Percentiles rank a stretch among this genome's conserved stretches.
Conservation (phyloP, 2,888 invertebrate genomes). For the Brachyptera putata region DNA sequence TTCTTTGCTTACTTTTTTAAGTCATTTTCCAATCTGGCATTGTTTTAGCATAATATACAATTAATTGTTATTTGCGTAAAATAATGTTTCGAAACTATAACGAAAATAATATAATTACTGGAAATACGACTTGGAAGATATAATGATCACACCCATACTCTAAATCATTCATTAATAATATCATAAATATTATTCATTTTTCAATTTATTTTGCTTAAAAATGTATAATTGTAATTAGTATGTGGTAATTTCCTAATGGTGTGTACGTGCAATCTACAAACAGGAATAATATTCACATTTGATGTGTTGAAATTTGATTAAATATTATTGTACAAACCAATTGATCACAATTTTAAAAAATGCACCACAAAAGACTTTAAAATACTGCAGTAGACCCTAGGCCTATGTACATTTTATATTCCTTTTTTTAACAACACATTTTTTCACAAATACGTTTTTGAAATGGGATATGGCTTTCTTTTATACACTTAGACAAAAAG, state of each 20-base stretch:
- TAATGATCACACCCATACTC: slow-evolving; percentile 13
- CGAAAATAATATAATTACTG: slow-evolving; percentile 6
- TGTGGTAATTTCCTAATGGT: neutral
- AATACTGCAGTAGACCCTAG: neutral
- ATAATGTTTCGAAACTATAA: neutral
- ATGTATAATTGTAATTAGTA: neutral
- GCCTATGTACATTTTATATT: neutral
- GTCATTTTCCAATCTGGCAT: too few relatives aligned
- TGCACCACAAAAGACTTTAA: slow-evolving; percentile 15
- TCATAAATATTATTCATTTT: slow-evolving; percentile 16
- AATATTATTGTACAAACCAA: slow-evolving; percentile 10
- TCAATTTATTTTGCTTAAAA: neutral
- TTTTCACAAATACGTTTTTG: neutral
- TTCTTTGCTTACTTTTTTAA: too few relatives aligned
- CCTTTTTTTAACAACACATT: neutral
- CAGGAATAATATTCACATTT: slow-evolving; percentile 17
- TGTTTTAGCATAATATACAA: too few relatives aligned
- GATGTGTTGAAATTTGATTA: slow-evolving; percentile 15
- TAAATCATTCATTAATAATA: slow-evolving; percentile 15
- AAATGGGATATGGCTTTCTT: slow-evolving; percentile 15
- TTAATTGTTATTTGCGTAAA: neutral
- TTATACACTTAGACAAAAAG: neutral
- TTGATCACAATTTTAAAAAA: slow-evolving; percentile 20
- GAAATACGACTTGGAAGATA: slow-evolving; percentile 21
- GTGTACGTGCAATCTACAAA: slow-evolving; percentile 13